phyloP scores from a whole-genome alignment of 2,888 invertebrate species.

The Hybos culiciformis region DNA sequence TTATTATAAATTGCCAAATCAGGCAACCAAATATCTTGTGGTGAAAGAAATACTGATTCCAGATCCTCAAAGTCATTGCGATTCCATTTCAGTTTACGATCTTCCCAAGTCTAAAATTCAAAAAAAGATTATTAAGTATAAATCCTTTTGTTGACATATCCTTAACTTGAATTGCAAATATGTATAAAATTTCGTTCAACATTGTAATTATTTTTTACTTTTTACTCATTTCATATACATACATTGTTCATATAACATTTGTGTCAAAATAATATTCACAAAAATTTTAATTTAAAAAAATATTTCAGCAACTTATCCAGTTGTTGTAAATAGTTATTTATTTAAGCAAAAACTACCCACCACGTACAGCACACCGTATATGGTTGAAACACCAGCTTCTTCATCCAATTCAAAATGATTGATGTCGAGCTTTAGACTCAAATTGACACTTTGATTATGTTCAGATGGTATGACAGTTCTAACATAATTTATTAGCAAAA shows the following conservation, averaged over 20 bases:
- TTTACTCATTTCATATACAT: too few species aligned
- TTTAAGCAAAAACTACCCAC: neutral
- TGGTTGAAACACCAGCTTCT: too few species aligned
- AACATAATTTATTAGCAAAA: neutral
- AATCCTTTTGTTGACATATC: too few species aligned
- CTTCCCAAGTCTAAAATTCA: conserved; percentile 51
- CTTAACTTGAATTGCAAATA: too few species aligned
- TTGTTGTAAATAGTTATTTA: neutral
- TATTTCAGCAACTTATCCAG: neutral
- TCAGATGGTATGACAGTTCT: neutral
- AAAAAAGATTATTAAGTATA: neutral
- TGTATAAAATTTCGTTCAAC: too few species aligned
- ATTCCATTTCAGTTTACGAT: conserved; percentile 59
- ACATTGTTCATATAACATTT: too few species aligned
- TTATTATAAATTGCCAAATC: conserved; percentile 59
- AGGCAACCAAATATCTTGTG: conserved; percentile 63
- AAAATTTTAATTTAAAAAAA: too few species aligned
- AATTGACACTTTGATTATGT: neutral
- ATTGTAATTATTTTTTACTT: too few species aligned
- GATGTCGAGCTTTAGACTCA: neutral
- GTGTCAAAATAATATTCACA: too few species aligned
- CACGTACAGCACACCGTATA: neutral
- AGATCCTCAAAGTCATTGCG: conserved; percentile 47
- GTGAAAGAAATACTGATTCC: conserved; percentile 42
- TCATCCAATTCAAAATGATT: neutral